A percentile compares a stretch with the other conserved stretches of the same genome.
Conservation (phyloP, 2,888 invertebrate species). For the Synanthedon andrenaeformis region DNA sequence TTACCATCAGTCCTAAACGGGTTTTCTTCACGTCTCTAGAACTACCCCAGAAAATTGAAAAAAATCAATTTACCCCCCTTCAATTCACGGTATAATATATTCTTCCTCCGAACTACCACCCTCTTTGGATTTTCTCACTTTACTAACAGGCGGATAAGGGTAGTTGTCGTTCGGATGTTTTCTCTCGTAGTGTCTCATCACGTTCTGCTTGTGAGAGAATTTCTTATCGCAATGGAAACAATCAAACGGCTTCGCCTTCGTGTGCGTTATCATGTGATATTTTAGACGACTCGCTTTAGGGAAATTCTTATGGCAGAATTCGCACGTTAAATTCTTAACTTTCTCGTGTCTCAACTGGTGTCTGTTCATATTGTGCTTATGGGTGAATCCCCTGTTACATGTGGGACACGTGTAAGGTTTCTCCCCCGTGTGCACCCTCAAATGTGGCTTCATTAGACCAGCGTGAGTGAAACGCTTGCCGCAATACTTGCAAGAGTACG, state of each 20-base stretch:
- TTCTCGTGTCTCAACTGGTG: slow-evolving; percentile 33
- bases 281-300: slow-evolving; percentile 40
- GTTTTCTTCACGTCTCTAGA: no score
- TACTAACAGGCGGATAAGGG: neutral
- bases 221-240: slow-evolving; percentile 35
- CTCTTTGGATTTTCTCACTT: neutral
- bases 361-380: slow-evolving; percentile 43
- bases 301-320: slow-evolving; percentile 40
- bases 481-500: slow-evolving; percentile 24
- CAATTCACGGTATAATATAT: neutral
- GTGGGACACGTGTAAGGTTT: slow-evolving; percentile 28
- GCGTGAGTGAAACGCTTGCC: slow-evolving; percentile 20
- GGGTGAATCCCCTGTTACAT: slow-evolving; percentile 37
- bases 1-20: no score
- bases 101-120: slow-evolving; percentile 20
- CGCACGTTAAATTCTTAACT: slow-evolving; percentile 34
- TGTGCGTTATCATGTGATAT: slow-evolving; percentile 43
- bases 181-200: slow-evolving; percentile 35
- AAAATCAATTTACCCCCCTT: neutral
- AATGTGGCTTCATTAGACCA: slow-evolving; percentile 29
- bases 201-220: slow-evolving; percentile 47
- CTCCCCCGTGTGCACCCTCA: slow-evolving; percentile 35
- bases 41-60: no score
- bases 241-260: slow-evolving; percentile 34
- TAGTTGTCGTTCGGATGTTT: slow-evolving; percentile 41